These are phyloP conservation scores for Drosophila subpulchrella DNA, from an alignment of 1,140 invertebrate species.

Conservation along the genomic window DNA sequence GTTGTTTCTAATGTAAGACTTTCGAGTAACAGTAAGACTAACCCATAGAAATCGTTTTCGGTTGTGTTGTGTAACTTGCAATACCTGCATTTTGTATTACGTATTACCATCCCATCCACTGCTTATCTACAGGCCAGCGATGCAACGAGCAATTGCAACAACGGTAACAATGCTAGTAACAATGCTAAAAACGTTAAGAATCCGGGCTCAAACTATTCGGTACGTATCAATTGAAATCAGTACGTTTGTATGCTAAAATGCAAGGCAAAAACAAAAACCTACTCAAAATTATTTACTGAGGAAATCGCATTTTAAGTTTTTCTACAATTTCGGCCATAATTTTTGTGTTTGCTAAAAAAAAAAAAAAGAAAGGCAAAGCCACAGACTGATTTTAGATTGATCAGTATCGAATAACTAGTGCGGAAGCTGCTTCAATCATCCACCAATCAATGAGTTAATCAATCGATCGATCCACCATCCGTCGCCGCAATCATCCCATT, in stretches of 20 bases:
- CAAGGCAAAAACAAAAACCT: constrained; percentile 37
- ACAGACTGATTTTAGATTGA: constrained; percentile 84
- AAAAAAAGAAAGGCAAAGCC: constrained; percentile 9
- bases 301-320: constrained; percentile 34
- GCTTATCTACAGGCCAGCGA: constrained; percentile 84
- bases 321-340: constrained; percentile 63
- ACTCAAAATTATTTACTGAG: constrained; percentile 35
- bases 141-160: constrained; percentile 80
- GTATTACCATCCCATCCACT: constrained; percentile 83
- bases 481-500: constrained; percentile 19
- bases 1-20: constrained; percentile 2
- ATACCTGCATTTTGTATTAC: constrained; percentile 61
- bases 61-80: constrained; percentile 35
- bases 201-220: constrained; percentile 84
- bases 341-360: constrained; percentile 36
- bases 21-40: constrained; percentile 50
- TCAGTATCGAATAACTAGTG: constrained; percentile 83
- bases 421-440: constrained; percentile 31
- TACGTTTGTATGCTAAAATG: constrained; percentile 61
- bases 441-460: constrained; percentile 15
- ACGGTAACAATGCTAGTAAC: constrained; percentile 68
- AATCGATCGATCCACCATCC: constrained; percentile 10
- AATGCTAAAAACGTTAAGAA: constrained; percentile 85
- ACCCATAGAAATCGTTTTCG: constrained; percentile 29
- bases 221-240: constrained; percentile 85